A percentile compares a stretch with the other conserved stretches of the same genome.
Evolutionary conservation across 2,888 invertebrate species (phyloP).

Genomic region (Diarsia rubi): DNA sequence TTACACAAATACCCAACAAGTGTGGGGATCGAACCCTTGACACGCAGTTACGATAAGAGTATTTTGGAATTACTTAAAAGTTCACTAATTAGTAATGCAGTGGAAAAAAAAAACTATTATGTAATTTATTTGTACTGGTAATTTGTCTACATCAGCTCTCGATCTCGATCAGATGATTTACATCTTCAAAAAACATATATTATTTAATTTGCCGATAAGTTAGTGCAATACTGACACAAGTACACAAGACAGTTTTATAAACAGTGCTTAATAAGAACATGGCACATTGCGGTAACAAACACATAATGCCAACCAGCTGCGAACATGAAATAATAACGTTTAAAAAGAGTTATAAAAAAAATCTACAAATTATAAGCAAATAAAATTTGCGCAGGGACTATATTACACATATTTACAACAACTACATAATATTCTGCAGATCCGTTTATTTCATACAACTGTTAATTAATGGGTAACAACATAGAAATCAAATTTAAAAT

Average conservation of each 20-base stretch:
- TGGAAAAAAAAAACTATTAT: too few species aligned
- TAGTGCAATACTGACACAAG: conserved; percentile 16
- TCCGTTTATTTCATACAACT: conserved; percentile 54
- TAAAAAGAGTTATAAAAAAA: conserved; percentile 46
- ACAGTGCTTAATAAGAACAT: background rate
- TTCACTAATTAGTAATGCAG: background rate
- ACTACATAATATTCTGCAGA: conserved; percentile 46
- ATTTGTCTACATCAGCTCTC: background rate
- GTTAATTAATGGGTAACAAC: conserved; percentile 33
- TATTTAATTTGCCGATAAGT: background rate
- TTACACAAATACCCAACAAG: too few species aligned
- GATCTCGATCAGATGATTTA: background rate
- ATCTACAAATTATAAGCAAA: conserved; percentile 53
- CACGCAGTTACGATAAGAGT: too few species aligned
- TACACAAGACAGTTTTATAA: conserved; percentile 2
- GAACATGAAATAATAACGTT: conserved; percentile 25
- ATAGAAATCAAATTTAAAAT: conserved; percentile 1
- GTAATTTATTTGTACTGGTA: background rate
- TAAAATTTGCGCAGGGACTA: conserved; percentile 54
- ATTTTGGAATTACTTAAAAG: background rate
- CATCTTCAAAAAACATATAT: background rate
- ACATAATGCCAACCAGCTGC: conserved; percentile 34
- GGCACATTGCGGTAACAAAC: conserved; percentile 5
- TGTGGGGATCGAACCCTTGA: too few species aligned
- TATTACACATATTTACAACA: conserved; percentile 53